Percentiles rank a stretch among this genome's conserved stretches.
Evolutionary conservation across 2,888 invertebrate species (phyloP).

Genomic region (Steinernema hermaphroditum): DNA sequence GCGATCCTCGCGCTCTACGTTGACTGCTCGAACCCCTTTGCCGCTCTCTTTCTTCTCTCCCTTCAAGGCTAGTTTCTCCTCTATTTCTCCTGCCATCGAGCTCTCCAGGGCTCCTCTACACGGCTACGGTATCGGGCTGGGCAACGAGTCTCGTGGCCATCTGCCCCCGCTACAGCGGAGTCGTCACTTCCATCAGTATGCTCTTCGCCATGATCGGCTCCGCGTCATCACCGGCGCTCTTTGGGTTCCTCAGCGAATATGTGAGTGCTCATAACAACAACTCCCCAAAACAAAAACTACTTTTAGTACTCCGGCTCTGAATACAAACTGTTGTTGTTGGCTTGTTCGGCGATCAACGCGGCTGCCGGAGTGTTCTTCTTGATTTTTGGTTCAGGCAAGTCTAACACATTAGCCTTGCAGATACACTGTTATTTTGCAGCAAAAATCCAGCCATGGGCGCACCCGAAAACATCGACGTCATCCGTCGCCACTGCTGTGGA

Average conservation of each 20-base stretch:
- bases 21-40: slow-evolving; percentile 48
- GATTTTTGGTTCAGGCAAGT: slow-evolving; percentile 38
- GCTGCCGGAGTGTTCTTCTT: slow-evolving; percentile 38
- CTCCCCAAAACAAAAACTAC: background rate
- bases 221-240: background rate
- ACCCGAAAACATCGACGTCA: slow-evolving; percentile 1
- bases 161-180: background rate
- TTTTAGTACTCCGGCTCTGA: slow-evolving; percentile 39
- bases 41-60: slow-evolving; percentile 50
- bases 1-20: slow-evolving; percentile 49
- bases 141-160: background rate
- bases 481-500: background rate
- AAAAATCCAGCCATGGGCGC: slow-evolving; percentile 39
- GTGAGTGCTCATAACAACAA: background rate
- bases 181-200: background rate
- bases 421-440: too few relatives aligned
- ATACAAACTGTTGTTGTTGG: slow-evolving; percentile 35
- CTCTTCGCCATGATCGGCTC: background rate
- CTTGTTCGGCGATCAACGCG: slow-evolving; percentile 35
- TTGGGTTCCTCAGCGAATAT: background rate
- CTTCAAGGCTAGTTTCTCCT: slow-evolving; percentile 38
- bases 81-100: slow-evolving; percentile 9
- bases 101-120: slow-evolving; percentile 32
- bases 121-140: background rate
- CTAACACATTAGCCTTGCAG: too few relatives aligned